Percentiles rank a stretch among this genome's conserved stretches.
phyloP scores from a whole-genome alignment of 2,888 invertebrate genomes.

The Cryptocephalus primarius region DNA sequence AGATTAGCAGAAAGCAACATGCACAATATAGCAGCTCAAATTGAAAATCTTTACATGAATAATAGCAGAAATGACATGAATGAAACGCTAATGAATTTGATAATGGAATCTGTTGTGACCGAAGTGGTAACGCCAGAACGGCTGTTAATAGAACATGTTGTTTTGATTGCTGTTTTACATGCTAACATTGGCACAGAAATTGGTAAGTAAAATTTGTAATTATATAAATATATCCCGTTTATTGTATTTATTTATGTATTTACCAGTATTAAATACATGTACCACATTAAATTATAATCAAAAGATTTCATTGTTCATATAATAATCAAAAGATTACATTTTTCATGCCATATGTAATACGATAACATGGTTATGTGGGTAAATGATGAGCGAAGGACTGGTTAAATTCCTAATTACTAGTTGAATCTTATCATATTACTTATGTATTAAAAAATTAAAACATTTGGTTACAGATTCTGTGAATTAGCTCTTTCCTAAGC shows the following conservation, averaged over 20 bases:
- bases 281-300: too few relatives aligned
- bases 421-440: too few relatives aligned
- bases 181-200: slow-evolving; percentile 87
- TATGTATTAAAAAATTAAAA: too few relatives aligned
- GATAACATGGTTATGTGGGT: too few relatives aligned
- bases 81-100: slow-evolving; percentile 56
- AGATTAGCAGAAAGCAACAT: slow-evolving; percentile 80
- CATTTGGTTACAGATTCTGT: too few relatives aligned
- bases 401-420: too few relatives aligned
- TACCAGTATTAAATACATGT: not conserved
- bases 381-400: too few relatives aligned
- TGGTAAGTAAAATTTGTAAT: slow-evolving; percentile 43
- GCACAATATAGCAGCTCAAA: slow-evolving; percentile 65
- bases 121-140: slow-evolving; percentile 56
- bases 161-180: slow-evolving; percentile 74
- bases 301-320: too few relatives aligned
- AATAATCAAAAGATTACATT: too few relatives aligned
- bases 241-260: not conserved
- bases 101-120: slow-evolving; percentile 58
- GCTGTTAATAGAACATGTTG: slow-evolving; percentile 72
- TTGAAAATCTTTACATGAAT: slow-evolving; percentile 68
- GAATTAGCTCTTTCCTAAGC: too few relatives aligned
- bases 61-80: slow-evolving; percentile 80
- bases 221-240: slow-evolving; percentile 1
- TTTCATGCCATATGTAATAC: not conserved